Base-by-base conservation (phyloP, 2,113 vertebrate genomes). In the Myanophis thanlyinensis region DNA sequence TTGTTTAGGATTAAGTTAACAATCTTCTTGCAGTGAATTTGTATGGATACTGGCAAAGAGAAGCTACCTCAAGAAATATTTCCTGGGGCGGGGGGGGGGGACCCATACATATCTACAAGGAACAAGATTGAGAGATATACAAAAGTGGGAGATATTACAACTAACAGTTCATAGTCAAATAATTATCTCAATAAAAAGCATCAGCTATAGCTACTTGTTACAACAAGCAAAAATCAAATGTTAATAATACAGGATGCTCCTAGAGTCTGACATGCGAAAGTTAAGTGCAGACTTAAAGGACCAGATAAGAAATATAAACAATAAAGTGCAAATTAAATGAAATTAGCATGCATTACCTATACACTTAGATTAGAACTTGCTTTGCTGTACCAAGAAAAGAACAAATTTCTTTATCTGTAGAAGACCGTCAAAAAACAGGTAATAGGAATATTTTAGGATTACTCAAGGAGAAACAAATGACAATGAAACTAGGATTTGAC, bases 361-460 rank as follows among this genome's bases (percentile, higher is more conserved):
- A 80, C 67, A 40, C 49, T 54, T 49, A 2, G 6, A 44, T 53
- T 73, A 47, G 40, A 15, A 8, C 25, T 25, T 30, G 54, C 84
- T 85, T 91, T 40, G 62, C 2, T 87, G 48, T 49, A 35, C 47
- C 47, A 56, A 87, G 91, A 5, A 62, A 90, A 49, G 20, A 40
- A 52, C 67, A 35, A 85, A 53, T 85, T 49, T 80, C 59, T 87
- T 3, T 56, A 73, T 15, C 35, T 0, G 44, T 4, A 92, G 7
- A 18, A 88, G 47, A n/a, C 3, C 93, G 46, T 93, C 48, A 56
- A 44, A 53, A 90, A 94, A 91, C 44, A 44, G n/a, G 91, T 8
- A 67, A n/a, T 1, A 88, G n/a, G 44, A 88, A 84, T 54, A 47
- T 73, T 0, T 0, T 0, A n/a, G 4, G 44, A 89, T 87, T 1